Conservation (phyloP, 1,140 invertebrate genomes). For the Ostrea denselamellosa region DNA sequence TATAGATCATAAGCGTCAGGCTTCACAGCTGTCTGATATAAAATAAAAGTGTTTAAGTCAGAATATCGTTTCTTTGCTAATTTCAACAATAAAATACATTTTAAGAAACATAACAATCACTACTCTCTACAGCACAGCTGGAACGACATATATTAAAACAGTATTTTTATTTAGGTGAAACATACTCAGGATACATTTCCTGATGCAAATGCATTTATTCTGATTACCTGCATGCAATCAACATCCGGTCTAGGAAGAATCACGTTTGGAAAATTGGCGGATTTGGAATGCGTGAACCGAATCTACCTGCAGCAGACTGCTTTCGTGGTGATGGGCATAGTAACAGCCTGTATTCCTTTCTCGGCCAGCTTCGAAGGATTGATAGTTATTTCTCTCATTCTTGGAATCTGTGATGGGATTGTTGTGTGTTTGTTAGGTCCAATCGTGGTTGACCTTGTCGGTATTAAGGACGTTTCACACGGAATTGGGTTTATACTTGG, state of each 20-base stretch:
- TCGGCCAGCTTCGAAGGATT: conserved; percentile 84
- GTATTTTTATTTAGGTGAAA: conserved; percentile 80
- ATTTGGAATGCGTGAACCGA: conserved; percentile 88
- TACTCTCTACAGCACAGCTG: too few relatives aligned
- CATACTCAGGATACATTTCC: conserved; percentile 86
- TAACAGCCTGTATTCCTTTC: conserved; percentile 88
- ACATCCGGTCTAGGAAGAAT: conserved; percentile 92
- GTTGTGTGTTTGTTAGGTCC: conserved; percentile 95
- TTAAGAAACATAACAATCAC: too few relatives aligned
- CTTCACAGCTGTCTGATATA: too few relatives aligned
- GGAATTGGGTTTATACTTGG: conserved; percentile 94
- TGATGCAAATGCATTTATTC: conserved; percentile 85
- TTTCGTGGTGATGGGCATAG: conserved; percentile 88
- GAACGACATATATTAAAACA: too few relatives aligned
- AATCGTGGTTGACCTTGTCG: conserved; percentile 94
- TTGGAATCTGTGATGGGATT: conserved; percentile 95
- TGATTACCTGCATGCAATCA: conserved; percentile 91
- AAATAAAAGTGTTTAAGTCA: too few relatives aligned
- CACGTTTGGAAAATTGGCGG: conserved; percentile 91
- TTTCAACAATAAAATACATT: too few relatives aligned
- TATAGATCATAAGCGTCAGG: too few relatives aligned
- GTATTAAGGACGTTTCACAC: conserved; percentile 89
- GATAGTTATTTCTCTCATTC: conserved; percentile 85
- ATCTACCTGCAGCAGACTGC: conserved; percentile 90
- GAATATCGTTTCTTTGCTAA: too few relatives aligned